phyloP scores from a whole-genome alignment of 2,113 vertebrate genomes.

The Esox niger region DNA sequence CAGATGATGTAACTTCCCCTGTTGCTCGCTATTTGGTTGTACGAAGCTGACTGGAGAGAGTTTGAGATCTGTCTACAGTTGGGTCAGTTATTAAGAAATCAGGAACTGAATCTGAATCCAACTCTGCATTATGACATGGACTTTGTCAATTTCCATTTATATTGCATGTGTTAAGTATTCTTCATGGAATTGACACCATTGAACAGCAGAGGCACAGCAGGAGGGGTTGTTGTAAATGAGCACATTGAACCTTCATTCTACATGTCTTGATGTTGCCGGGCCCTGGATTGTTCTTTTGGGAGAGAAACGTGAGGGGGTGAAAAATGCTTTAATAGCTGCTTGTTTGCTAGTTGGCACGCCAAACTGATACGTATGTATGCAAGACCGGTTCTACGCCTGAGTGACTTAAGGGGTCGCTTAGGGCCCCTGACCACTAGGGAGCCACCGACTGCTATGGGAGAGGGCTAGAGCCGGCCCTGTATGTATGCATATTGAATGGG shows the following conservation, averaged over 20 bases:
- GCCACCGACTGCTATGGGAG: too few species aligned
- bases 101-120: not conserved
- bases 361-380: not conserved
- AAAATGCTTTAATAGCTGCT: not conserved
- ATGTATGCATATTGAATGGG: too few species aligned
- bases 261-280: not conserved
- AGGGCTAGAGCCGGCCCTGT: too few species aligned
- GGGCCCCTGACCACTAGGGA: too few species aligned
- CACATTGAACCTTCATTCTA: slow-evolving; percentile 4
- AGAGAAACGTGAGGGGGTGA: not conserved
- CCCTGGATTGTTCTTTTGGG: not conserved
- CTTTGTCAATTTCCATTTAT: not conserved
- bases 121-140: not conserved
- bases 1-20: slow-evolving; percentile 26
- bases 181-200: not conserved
- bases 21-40: not conserved
- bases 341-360: not conserved
- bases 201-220: not conserved
- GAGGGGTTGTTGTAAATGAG: not conserved
- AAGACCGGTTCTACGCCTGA: too few species aligned
- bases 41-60: not conserved
- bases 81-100: not conserved
- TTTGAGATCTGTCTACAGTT: too few species aligned
- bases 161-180: not conserved
- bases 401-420: too few species aligned